Evolutionary conservation across 2,797 vertebrate genomes (phyloP).

Genomic region (Pipistrellus pipistrellus): DNA sequence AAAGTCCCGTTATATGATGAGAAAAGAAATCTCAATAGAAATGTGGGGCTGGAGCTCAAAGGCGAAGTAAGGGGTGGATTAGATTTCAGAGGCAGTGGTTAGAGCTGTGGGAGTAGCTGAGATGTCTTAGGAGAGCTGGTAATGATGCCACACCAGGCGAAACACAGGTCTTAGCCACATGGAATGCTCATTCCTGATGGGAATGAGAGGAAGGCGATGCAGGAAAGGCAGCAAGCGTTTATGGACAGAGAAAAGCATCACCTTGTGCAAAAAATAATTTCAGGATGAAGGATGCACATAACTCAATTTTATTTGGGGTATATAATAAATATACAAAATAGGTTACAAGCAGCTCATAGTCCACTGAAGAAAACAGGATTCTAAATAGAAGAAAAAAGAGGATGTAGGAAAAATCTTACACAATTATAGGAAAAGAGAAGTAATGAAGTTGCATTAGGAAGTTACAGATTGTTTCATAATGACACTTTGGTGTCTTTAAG

Average conservation of each 20-base stretch:
- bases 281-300: not conserved
- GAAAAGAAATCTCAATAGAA: not conserved
- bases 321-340: not conserved
- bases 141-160: fast-evolving
- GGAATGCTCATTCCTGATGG: not conserved
- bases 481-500: not conserved
- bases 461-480: not conserved
- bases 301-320: not conserved
- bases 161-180: not conserved
- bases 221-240: not conserved
- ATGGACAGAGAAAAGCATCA: not conserved
- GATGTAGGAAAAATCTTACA: not conserved
- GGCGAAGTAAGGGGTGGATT: not conserved
- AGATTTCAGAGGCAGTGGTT: not conserved
- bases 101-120: not conserved
- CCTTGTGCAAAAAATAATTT: not conserved
- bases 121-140: not conserved
- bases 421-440: not conserved
- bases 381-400: not conserved
- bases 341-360: not conserved
- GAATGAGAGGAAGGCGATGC: not conserved
- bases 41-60: not conserved
- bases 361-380: constrained; percentile 10
- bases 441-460: not conserved
- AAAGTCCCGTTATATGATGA: not conserved